Evolutionary conservation across 1,140 invertebrate genomes (phyloP), one percentile per base, ranked within the genome.

Genomic region (Ylistrum balloti): DNA sequence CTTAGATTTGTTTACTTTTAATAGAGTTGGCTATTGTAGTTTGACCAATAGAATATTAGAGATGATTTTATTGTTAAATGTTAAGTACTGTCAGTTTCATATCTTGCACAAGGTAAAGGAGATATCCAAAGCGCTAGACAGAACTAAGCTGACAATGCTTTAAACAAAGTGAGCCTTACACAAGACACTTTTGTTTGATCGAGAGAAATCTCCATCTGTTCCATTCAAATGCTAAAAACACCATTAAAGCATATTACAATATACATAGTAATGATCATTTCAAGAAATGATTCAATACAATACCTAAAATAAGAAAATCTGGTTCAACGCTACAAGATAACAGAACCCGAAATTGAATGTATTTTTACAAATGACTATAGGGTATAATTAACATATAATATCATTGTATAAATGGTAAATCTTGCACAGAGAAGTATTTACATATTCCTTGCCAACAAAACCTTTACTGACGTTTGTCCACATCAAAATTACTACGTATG

Each of bases 1-100:
- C 22, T 74, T 28, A 28, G 56, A 74, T n/a, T 28, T 74, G 56
- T 74, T 74, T 74, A 74, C 56, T n/a, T 74, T 74, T 74, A 74
- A 74, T 74, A 74, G 3, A 74, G 56, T 0, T 74, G 56, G 17
- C 56, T 28, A 74, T 74, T 28, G 45, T 20, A 11, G 45, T 56
- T 11, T 56, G 45, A 56, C 45, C 45, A 56, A 74, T 28, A 74
- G 56, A 28, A 74, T 74, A 74, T 74, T 28, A 9, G 56, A n/a
- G 56, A 74, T 74, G 56, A 74, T 74, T 74, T 22, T 74, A 74
- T 28, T 5, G 1, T 74, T 0, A n/a, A 74, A 28, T 22, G n/a
- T 28, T 3, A 74, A 74, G 56, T 28, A 74, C 28, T n/a, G 56
- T 74, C n/a, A 74, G 56, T 11, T 74, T n/a, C 5, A 28, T 28